A percentile compares a stretch with the other conserved stretches of the same genome.
phyloP scores from a whole-genome alignment of 1,140 invertebrate species.

The Lordiphosa mommai region DNA sequence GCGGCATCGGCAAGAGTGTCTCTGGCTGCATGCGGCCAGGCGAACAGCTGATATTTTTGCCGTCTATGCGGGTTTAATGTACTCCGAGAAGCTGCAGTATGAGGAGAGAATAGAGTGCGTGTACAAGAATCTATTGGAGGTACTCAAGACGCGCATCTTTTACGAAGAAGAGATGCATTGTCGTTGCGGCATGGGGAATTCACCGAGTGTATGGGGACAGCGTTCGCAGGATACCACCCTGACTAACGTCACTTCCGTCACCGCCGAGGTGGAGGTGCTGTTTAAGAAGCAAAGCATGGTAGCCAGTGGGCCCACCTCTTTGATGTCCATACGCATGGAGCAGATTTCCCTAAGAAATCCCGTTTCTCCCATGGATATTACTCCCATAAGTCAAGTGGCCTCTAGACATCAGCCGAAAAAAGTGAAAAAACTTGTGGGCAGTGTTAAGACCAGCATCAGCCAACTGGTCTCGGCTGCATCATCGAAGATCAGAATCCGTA shows the following conservation, averaged over 20 bases:
- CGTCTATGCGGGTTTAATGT: slow-evolving; percentile 44
- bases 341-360: background rate
- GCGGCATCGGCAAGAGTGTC: slow-evolving; percentile 40
- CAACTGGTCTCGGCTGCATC: background rate
- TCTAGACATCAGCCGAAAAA: background rate
- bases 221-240: background rate
- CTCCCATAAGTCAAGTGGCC: background rate
- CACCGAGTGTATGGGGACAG: background rate
- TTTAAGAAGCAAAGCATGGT: slow-evolving; percentile 4
- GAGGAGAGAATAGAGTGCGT: slow-evolving; percentile 55
- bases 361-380: too few relatives aligned
- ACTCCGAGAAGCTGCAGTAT: slow-evolving; percentile 45
- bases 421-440: background rate
- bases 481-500: background rate
- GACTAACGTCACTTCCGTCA: background rate
- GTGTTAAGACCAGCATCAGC: background rate
- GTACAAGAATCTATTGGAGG: slow-evolving; percentile 44
- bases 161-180: slow-evolving; percentile 9
- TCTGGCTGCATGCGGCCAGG: slow-evolving; percentile 60
- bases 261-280: slow-evolving; percentile 35
- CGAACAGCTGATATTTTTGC: slow-evolving; percentile 57
- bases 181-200: background rate
- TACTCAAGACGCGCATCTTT: slow-evolving; percentile 4
- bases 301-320: slow-evolving; percentile 4
- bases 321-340: background rate